phyloP scores from a whole-genome alignment of 2,797 vertebrate genomes.

The Megaceryle alcyon region DNA sequence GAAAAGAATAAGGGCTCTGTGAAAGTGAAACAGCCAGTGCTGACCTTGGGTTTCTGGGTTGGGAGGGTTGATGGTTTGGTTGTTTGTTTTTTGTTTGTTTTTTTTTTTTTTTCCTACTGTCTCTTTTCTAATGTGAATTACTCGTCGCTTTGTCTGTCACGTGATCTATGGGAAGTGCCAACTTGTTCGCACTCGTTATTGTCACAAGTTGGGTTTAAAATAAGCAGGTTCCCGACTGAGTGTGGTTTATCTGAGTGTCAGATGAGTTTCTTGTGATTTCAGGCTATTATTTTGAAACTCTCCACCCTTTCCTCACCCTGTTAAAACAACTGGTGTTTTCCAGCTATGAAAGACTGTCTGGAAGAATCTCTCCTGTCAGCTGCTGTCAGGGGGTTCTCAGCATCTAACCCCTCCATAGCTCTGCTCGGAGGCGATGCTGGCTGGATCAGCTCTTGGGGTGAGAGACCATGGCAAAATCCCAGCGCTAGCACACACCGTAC shows the following conservation, averaged over 20 bases:
- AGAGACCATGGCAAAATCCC: background rate
- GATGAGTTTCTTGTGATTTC: conserved; percentile 1
- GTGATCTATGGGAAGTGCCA: conserved; percentile 49
- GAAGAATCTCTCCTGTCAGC: background rate
- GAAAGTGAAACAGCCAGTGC: conserved; percentile 57
- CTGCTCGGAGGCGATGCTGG: fast-evolving
- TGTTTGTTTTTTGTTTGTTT: background rate
- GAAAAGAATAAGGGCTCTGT: conserved; percentile 71
- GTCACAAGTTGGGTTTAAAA: conserved; percentile 22
- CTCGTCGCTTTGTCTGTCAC: conserved; percentile 51
- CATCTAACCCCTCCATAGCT: background rate
- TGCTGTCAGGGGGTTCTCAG: background rate
- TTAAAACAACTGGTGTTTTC: background rate
- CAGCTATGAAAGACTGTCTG: background rate
- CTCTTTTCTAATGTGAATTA: conserved; percentile 61
- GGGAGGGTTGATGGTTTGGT: background rate
- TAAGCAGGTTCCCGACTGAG: background rate
- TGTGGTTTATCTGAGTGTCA: background rate
- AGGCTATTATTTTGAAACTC: background rate
- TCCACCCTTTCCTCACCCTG: background rate
- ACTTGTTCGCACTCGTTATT: conserved; percentile 11
- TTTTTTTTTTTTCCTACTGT: background rate
- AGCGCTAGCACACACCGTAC: background rate
- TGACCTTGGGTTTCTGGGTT: conserved; percentile 73
- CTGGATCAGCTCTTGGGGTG: background rate